phyloP scores from a whole-genome alignment of 2,888 invertebrate species.

The Crocallis elinguaria region DNA sequence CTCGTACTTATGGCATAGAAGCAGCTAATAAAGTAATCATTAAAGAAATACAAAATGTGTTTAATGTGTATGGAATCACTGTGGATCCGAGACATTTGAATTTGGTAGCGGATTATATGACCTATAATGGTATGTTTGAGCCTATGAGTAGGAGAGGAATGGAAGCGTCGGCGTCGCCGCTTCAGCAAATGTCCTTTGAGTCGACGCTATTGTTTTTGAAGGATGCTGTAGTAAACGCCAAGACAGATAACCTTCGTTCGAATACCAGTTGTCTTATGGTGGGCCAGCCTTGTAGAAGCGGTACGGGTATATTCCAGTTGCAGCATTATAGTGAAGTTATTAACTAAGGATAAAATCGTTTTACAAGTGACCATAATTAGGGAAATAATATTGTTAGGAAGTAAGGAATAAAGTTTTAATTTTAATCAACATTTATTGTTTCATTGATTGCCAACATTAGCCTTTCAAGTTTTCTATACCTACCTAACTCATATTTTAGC shows the following conservation, averaged over 20 bases:
- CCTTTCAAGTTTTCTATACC: too few relatives aligned
- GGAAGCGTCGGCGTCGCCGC: constrained; percentile 94
- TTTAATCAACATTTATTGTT: not conserved
- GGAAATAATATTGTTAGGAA: not conserved
- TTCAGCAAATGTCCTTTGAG: constrained; percentile 99
- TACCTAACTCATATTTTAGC: too few relatives aligned
- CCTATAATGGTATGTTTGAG: constrained; percentile 94
- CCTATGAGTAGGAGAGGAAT: constrained; percentile 97
- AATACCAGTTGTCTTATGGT: constrained; percentile 95
- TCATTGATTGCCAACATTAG: not conserved
- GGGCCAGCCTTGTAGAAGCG: constrained; percentile 92
- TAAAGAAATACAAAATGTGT: constrained; percentile 97
- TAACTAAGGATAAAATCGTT: constrained; percentile 26
- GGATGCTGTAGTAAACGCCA: constrained; percentile 89
- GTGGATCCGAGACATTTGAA: constrained; percentile 97
- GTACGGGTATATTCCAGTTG: constrained; percentile 91
- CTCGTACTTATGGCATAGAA: constrained; percentile 97
- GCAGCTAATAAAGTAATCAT: constrained; percentile 96
- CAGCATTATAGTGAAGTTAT: constrained; percentile 60
- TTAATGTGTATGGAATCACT: constrained; percentile 97
- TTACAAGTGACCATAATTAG: not conserved
- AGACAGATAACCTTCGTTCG: constrained; percentile 90
- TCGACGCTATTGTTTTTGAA: constrained; percentile 94
- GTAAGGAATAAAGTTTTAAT: not conserved
- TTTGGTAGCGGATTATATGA: constrained; percentile 99